Evolutionary conservation across 1,140 invertebrate species (phyloP), one percentile per base, ranked within the genome.

Genomic region (Sycobia sp.): DNA sequence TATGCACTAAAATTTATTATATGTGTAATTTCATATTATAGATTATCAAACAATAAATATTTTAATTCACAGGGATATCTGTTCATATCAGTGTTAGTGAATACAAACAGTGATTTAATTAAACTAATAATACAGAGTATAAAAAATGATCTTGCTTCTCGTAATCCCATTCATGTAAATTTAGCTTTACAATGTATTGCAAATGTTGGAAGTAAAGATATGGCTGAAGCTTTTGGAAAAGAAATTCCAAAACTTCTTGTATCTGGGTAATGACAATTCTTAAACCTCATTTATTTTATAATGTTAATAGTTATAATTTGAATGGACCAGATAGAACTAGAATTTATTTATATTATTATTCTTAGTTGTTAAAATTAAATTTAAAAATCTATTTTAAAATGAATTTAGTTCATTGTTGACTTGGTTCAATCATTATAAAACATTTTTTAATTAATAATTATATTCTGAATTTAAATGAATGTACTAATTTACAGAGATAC

Each of bases 121-220:
- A 97, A 97, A 78, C 86, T 99, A 69, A 99, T 99, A 65, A 97
- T 99, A 70, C 97, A 99, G 83, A 97, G 95, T 74, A 99, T 99
- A 78, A 99, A 99, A 84, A 99, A 99, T 86, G 98, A 99, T 84
- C 84, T 99, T 70, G 88, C 89, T 69, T 97, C 95, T 51, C 87
- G 96, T 63, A 99, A 99, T 84, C 97, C 98, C 16, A 94, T 99
- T 71, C 96, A 99, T 78, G 96, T 99, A 16, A 99, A 98, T 83
- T 86, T 99, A 67, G 97, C 98, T n/a, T 85, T 99, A 55, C 97
- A 99, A 83, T 99, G 98, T 81, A 99, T 99, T 73, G 97, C 98
- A 14, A 99, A 99, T 82, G 99, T 99, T 82, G 97, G 97, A 23
- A 98, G 94, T 74, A 92, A 95, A 76, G 98, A 99, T 80, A 99